Conservation (phyloP, 2,797 vertebrate species). For the Remorina albescens region DNA sequence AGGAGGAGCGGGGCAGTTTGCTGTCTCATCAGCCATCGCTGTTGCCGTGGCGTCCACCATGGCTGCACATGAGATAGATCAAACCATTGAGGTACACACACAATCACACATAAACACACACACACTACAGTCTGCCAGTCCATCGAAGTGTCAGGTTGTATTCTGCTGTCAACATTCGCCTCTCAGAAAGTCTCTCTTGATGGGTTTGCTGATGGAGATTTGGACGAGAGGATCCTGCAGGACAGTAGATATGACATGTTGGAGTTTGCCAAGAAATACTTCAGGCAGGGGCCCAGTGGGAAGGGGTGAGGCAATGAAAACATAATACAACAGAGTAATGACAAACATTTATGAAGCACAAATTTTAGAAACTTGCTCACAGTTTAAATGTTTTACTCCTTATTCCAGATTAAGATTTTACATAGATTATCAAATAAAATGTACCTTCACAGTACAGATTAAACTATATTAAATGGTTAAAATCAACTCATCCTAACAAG, state of each 20-base stretch:
- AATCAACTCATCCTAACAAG: background rate
- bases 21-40: constrained; percentile 85
- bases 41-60: constrained; percentile 90
- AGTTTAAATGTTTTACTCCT: background rate
- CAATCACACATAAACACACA: background rate
- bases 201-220: constrained; percentile 46
- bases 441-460: background rate
- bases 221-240: constrained; percentile 74
- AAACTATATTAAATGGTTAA: background rate
- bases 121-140: background rate
- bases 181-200: constrained; percentile 77
- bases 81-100: constrained; percentile 86
- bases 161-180: constrained; percentile 29
- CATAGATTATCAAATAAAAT: background rate
- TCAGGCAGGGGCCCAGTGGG: constrained; percentile 83
- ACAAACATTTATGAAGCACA: background rate
- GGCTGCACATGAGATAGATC: constrained; percentile 91
- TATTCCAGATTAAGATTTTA: background rate
- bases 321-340: background rate
- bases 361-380: no score
- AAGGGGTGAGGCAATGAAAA: constrained; percentile 62
- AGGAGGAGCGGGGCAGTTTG: constrained; percentile 87
- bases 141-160: constrained; percentile 12
- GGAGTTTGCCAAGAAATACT: constrained; percentile 93
- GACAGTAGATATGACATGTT: constrained; percentile 87